Evolutionary conservation across 2,113 vertebrate species (phyloP), one percentile per base, ranked within the genome.

Genomic region (Dinomys branickii): DNA sequence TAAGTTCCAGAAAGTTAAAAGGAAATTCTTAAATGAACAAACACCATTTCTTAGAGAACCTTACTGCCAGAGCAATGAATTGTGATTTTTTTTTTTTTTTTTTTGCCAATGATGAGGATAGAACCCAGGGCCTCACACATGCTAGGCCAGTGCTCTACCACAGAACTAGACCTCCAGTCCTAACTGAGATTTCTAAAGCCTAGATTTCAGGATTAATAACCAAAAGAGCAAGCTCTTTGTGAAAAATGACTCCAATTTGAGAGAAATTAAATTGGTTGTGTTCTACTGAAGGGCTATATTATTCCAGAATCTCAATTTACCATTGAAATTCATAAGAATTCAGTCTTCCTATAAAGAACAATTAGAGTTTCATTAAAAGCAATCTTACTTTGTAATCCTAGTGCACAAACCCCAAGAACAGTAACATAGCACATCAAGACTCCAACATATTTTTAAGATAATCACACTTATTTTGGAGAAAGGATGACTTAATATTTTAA

Each of bases 181-280:
- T 78, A 78, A 78, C 89, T 82, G 86, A 96, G 50, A 88, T 97
- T 97, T 95, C 97, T 95, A 93, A 96, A 88, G 63, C 35, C 65
- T 86, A 7, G 22, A 54, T 88, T 95, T 94, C 87, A 95, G 91
- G 58, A 90, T 90, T 97, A 95, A 96, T 69, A 96, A 96, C 56
- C 44, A 61, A 95, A 94, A 92, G 89, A 47, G n/a, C 56, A 95
- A 85, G 84, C 8, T 85, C 80, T 54, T 58, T 87, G 33, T 80
- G 50, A 97, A 88, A 80, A 93, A 95, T 94, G 56, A 83, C 44
- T 94, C 63, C 88, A 97, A 71, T 95, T 97, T 83, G 35, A 44
- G 28, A 91, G 80, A 96, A 95, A 95, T 80, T 26, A 96, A 95
- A 90, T 65, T 4, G 4, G 78, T 44, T 63, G 2, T 80, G 30